Conservation (phyloP, 2,888 invertebrate species). For the Cremastobaeus sp. region DNA sequence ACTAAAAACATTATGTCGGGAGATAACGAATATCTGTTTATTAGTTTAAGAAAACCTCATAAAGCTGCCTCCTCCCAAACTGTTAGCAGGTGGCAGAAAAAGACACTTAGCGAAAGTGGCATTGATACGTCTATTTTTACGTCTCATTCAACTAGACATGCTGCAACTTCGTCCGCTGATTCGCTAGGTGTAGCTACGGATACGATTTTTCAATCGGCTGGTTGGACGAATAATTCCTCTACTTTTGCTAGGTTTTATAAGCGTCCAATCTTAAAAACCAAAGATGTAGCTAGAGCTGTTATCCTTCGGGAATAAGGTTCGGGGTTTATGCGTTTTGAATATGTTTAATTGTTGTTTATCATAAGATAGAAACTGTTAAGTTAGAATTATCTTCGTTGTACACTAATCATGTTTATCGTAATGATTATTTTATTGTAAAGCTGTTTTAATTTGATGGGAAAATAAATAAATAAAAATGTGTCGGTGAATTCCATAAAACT, state of each 20-base stretch:
- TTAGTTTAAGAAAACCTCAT: slow-evolving; percentile 17
- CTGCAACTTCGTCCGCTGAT: slow-evolving; percentile 11
- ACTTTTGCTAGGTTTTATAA: slow-evolving; percentile 15
- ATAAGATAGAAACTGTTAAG: no score
- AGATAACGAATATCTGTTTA: slow-evolving; percentile 1
- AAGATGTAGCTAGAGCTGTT: slow-evolving; percentile 12
- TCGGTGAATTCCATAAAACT: no score
- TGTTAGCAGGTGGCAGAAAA: slow-evolving; percentile 16
- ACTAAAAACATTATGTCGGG: no score
- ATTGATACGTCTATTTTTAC: slow-evolving; percentile 20
- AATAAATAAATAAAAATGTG: no score
- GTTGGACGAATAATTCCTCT: slow-evolving; percentile 2
- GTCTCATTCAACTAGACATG: slow-evolving; percentile 18
- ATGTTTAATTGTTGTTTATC: no score
- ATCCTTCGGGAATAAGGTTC: no score
- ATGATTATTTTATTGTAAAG: no score
- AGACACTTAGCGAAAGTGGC: not conserved
- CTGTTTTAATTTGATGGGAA: no score
- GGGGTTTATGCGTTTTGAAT: no score
- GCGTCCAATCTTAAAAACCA: not conserved
- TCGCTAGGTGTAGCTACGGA: not conserved
- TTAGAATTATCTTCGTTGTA: no score
- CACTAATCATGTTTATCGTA: no score
- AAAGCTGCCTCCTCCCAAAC: slow-evolving; percentile 13
- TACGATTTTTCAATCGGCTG: slow-evolving; percentile 7